phyloP scores from a whole-genome alignment of 2,113 vertebrate species.

The Oenanthe oenanthe region DNA sequence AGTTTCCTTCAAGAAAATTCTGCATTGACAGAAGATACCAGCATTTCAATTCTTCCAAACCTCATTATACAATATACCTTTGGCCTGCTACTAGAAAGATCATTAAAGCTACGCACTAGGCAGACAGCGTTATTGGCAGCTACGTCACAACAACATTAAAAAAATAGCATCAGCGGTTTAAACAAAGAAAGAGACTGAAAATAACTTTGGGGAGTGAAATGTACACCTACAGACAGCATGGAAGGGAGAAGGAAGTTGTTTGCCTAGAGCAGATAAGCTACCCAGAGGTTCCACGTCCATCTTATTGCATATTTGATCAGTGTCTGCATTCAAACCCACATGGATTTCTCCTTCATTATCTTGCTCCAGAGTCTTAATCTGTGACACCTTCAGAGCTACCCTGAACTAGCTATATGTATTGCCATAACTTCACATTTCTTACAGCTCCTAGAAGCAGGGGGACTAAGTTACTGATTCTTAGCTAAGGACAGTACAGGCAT shows the following conservation, averaged over 20 bases:
- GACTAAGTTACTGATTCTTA: background rate
- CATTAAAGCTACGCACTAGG: background rate
- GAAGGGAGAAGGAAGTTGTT: background rate
- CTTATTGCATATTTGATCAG: background rate
- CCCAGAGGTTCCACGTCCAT: background rate
- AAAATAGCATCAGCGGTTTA: background rate
- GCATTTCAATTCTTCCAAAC: conserved; percentile 1
- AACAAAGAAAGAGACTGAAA: background rate
- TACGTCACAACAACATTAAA: conserved; percentile 10
- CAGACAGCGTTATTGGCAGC: conserved; percentile 40
- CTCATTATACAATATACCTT: background rate
- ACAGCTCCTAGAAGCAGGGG: background rate
- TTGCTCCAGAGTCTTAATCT: background rate
- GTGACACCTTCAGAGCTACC: background rate
- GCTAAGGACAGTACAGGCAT: background rate
- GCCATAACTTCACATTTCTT: background rate
- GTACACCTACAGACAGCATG: background rate
- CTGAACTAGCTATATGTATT: background rate
- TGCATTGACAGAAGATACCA: background rate
- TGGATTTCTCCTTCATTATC: background rate
- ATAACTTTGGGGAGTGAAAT: background rate
- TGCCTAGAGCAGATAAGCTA: background rate
- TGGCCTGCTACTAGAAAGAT: background rate
- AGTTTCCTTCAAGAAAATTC: background rate
- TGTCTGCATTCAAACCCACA: background rate